A percentile compares a stretch with the other conserved stretches of the same genome.
Evolutionary conservation across 2,888 invertebrate species (phyloP).

Genomic region (Drosophila pseudotakahashii): DNA sequence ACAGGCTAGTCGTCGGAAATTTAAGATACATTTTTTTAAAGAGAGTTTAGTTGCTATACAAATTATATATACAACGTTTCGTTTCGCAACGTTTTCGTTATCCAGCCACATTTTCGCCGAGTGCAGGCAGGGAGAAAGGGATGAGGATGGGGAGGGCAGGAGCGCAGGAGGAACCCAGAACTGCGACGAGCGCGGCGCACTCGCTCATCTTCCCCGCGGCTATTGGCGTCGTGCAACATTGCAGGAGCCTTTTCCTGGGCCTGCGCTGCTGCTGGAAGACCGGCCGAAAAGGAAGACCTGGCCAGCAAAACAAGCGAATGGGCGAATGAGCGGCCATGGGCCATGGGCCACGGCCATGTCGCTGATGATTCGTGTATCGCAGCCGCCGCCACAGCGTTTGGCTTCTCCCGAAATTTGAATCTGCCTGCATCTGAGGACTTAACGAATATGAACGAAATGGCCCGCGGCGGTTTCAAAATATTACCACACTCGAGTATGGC

Average conservation of each 20-base stretch:
- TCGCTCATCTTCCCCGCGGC: constrained; percentile 78
- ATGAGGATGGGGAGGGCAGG: constrained; percentile 37
- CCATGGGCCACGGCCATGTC: constrained; percentile 57
- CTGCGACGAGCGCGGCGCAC: constrained; percentile 57
- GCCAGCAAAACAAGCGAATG: constrained; percentile 14
- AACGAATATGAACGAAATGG: constrained; percentile 80
- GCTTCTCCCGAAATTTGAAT: constrained; percentile 79
- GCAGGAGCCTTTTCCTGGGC: constrained; percentile 67
- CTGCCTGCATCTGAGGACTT: constrained; percentile 81
- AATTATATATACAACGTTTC: too few relatives aligned
- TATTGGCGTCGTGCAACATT: constrained; percentile 71
- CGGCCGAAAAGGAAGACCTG: constrained; percentile 16
- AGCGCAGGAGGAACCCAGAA: constrained; percentile 33
- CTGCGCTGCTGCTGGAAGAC: constrained; percentile 31
- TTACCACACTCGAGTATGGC: constrained; percentile 55
- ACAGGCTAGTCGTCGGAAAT: too few relatives aligned
- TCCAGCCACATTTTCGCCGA: not conserved
- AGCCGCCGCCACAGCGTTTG: constrained; percentile 32
- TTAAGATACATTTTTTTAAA: too few relatives aligned
- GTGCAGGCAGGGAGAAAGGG: constrained; percentile 14
- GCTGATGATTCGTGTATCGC: constrained; percentile 61
- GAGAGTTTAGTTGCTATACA: too few relatives aligned
- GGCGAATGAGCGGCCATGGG: constrained; percentile 14
- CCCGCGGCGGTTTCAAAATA: constrained; percentile 73
- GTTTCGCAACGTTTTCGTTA: too few relatives aligned